phyloP scores from a whole-genome alignment of 2,888 invertebrate genomes.

The Netelia inedita region DNA sequence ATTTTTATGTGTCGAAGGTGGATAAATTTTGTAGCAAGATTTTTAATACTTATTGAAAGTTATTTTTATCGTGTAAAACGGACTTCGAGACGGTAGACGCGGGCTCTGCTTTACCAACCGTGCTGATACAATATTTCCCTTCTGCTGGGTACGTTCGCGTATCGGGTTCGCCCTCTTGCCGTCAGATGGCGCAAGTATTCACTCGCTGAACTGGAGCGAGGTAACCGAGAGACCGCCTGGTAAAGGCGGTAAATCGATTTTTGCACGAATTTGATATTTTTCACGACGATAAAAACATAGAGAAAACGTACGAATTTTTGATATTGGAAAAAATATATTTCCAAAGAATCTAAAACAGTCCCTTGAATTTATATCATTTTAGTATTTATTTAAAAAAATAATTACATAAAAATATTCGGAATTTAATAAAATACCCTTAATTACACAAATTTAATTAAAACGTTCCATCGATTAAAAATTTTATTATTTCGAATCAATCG shows the following conservation, averaged over 20 bases:
- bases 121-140: conserved; percentile 32
- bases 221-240: neutral
- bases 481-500: too few species aligned
- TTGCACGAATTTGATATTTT: neutral
- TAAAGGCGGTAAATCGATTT: conserved; percentile 52
- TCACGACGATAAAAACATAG: neutral
- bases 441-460: neutral
- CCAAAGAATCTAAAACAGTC: neutral
- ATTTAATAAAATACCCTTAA: neutral
- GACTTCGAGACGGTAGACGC: conserved; percentile 53
- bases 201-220: conserved; percentile 18
- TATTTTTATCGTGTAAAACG: conserved; percentile 67
- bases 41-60: neutral
- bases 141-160: neutral
- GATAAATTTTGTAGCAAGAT: neutral
- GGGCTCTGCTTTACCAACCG: conserved; percentile 64
- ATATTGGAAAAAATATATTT: neutral
- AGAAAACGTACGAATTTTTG: too few species aligned
- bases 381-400: neutral
- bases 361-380: too few species aligned
- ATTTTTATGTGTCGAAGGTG: neutral
- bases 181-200: conserved; percentile 66
- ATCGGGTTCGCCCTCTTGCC: conserved; percentile 10
- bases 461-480: too few species aligned
- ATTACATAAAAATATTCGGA: neutral